Evolutionary conservation across 2,888 invertebrate genomes (phyloP).

Genomic region (Siphlonurus alternatus): DNA sequence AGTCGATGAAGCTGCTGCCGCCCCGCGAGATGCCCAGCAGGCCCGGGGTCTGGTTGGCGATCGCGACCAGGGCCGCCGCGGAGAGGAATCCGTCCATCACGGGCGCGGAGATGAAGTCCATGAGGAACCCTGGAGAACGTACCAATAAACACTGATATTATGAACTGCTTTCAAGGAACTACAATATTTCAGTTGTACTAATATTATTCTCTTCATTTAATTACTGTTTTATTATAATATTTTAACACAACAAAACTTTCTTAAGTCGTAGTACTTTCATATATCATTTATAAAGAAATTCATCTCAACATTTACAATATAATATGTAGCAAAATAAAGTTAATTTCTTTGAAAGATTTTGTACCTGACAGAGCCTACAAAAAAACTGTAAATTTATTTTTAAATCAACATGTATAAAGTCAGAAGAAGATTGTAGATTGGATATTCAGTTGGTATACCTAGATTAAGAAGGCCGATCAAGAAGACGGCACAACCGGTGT

Average conservation of each 20-base stretch:
- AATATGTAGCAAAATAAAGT: too few species aligned
- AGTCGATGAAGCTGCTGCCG: constrained; percentile 45
- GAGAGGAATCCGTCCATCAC: constrained; percentile 73
- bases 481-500: constrained; percentile 53
- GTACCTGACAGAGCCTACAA: too few species aligned
- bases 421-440: background rate
- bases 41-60: constrained; percentile 57
- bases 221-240: too few species aligned
- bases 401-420: background rate
- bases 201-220: too few species aligned
- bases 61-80: constrained; percentile 71
- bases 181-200: too few species aligned
- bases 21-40: constrained; percentile 46
- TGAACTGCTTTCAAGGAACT: too few species aligned
- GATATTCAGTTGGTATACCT: too few species aligned
- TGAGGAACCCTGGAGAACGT: constrained; percentile 43
- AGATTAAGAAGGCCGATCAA: constrained; percentile 55
- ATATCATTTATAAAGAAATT: too few species aligned
- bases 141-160: background rate
- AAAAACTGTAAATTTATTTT: background rate
- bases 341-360: too few species aligned
- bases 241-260: too few species aligned
- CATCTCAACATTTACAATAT: too few species aligned
- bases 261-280: too few species aligned
- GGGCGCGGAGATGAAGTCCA: constrained; percentile 69